Base-by-base conservation (phyloP, 2,888 invertebrate species). In the Drepanosiphum platanoidis region DNA sequence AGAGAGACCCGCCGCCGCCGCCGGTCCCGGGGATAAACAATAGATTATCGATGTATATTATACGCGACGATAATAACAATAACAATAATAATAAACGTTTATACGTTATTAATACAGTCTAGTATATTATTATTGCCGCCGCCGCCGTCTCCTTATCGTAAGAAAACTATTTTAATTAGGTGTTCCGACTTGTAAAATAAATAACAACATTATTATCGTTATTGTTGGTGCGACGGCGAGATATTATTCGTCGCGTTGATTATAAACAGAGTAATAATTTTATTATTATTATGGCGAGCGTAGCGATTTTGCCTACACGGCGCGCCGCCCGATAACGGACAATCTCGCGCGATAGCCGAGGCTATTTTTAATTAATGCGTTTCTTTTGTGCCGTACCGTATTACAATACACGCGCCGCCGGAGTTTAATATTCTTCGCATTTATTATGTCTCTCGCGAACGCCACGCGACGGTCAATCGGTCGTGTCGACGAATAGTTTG, bases 21-120 rank as follows among this genome's bases (percentile, higher is more conserved):
- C n/a, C n/a, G n/a, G n/a, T 80, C 46, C 80, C 34, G 13, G 36
- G 58, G 39, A 71, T 39, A 61, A 64, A 71, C 70, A 78, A 71
- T 71, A 71, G 30, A 61, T 71, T 81, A 71, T 81, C 58, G 22
- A 68, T 66, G 13, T 32, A 18, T 5, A 4, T 61, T 36, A n/a
- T 27, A 13, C 0, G n/a, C 30, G 4, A n/a, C n/a, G n/a, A n/a
- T n/a, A n/a, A n/a, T n/a, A n/a, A n/a, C n/a, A n/a, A n/a, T 39
- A 22, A 0, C 4, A 75, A 75, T 13, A 32, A 27, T 32, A n/a
- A n/a, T n/a, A n/a, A n/a, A n/a, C n/a, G n/a, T n/a, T n/a, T n/a
- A n/a, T n/a, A 32, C 22, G 32, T 30, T 0, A n/a, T 22, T 18
- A 58, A 2, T 27, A 27, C 13, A 11, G 13, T 27, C 15, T 22